Conservation (phyloP, 2,888 invertebrate genomes). For the Drosophila neutralis region DNA sequence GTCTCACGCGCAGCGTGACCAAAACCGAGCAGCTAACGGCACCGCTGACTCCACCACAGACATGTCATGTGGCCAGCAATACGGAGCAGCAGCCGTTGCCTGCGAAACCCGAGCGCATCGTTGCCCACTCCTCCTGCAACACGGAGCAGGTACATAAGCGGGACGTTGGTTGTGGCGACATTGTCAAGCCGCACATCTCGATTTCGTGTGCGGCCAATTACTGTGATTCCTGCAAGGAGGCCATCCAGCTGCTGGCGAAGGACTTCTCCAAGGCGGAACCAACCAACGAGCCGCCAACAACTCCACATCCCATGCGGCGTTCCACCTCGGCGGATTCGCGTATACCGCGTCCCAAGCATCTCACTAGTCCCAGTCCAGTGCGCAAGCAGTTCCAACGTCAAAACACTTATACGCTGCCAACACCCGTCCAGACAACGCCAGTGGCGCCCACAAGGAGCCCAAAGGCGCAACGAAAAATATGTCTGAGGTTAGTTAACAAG, state of each 20-base stretch:
- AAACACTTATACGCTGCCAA: constrained; percentile 83
- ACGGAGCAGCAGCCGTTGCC: constrained; percentile 56
- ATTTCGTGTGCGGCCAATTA: constrained; percentile 86
- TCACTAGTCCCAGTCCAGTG: constrained; percentile 83
- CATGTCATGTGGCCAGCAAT: constrained; percentile 68
- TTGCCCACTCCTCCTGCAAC: constrained; percentile 79
- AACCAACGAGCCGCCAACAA: background rate
- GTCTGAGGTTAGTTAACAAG: constrained; percentile 74
- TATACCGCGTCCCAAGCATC: constrained; percentile 83
- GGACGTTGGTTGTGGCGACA: constrained; percentile 86
- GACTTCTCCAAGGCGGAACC: constrained; percentile 80
- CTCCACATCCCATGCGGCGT: constrained; percentile 43
- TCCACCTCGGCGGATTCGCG: constrained; percentile 73
- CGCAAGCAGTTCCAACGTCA: constrained; percentile 82
- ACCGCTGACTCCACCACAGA: constrained; percentile 45
- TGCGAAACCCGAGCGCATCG: constrained; percentile 47
- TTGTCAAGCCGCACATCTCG: constrained; percentile 85
- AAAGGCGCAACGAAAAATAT: constrained; percentile 67
- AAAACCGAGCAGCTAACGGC: constrained; percentile 77
- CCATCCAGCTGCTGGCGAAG: constrained; percentile 86
- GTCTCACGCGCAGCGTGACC: constrained; percentile 68
- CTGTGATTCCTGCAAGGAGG: constrained; percentile 88
- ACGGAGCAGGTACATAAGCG: constrained; percentile 84
- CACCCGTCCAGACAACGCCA: constrained; percentile 42
- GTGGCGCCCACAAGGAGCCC: constrained; percentile 77